Conservation (phyloP, 2,888 invertebrate species). For the Thysanoteuthis rhombus region DNA sequence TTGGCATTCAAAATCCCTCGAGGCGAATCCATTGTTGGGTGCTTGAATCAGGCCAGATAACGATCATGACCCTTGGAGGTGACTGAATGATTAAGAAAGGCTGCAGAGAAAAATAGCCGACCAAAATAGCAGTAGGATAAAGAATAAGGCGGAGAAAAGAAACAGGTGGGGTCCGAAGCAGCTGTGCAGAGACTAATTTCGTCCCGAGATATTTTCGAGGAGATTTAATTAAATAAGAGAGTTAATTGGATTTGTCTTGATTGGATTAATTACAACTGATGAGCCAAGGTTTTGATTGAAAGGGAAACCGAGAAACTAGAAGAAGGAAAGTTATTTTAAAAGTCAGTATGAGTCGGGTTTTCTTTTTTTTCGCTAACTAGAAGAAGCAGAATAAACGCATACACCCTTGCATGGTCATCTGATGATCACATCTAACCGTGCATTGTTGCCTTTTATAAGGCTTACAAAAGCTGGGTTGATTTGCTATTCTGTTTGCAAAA, state of each 20-base stretch:
- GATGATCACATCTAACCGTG: background rate
- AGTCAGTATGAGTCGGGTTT: background rate
- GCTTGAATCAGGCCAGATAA: background rate
- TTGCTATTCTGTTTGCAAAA: too few species aligned
- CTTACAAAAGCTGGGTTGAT: too few species aligned
- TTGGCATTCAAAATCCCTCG: background rate
- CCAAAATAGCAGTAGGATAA: background rate
- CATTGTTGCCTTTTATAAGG: too few species aligned
- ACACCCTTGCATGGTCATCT: background rate
- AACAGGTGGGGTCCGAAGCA: background rate
- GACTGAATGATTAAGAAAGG: background rate
- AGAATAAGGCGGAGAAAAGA: background rate
- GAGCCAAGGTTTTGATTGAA: background rate
- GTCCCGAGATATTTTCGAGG: background rate
- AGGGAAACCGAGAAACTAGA: background rate
- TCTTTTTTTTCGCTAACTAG: background rate
- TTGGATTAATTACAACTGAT: slow-evolving; percentile 12
- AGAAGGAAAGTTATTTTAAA: background rate
- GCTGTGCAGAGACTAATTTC: background rate
- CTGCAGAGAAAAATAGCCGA: background rate
- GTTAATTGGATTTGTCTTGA: background rate
- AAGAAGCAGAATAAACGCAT: background rate
- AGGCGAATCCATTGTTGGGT: background rate
- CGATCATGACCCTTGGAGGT: background rate
- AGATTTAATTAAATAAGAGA: background rate